Percentiles rank a stretch among this genome's conserved stretches.
phyloP scores from a whole-genome alignment of 2,888 invertebrate species.

The Agrochola litura region DNA sequence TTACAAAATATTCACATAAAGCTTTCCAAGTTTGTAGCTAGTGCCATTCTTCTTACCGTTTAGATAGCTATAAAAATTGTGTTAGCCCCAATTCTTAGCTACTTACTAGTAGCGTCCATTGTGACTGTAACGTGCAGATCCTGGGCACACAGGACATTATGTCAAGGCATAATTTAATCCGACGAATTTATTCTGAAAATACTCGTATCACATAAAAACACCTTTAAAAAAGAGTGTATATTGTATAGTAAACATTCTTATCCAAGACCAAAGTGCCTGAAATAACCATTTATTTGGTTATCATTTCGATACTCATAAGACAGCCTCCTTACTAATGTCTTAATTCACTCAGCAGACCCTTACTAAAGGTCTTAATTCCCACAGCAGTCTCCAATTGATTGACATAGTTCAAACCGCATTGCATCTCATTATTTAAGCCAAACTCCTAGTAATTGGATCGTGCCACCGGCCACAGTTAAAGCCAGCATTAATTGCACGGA shows the following conservation, averaged over 20 bases:
- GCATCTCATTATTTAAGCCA: constrained; percentile 66
- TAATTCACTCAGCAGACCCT: too few relatives aligned
- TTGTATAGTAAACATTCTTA: too few relatives aligned
- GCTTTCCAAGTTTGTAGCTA: neutral
- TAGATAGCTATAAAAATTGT: neutral
- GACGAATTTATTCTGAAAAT: neutral
- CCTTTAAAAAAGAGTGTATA: too few relatives aligned
- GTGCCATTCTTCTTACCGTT: neutral
- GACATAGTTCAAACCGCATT: constrained; percentile 32
- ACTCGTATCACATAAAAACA: too few relatives aligned
- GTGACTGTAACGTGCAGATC: too few relatives aligned
- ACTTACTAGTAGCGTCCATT: neutral
- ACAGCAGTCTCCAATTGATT: constrained; percentile 23
- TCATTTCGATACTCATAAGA: neutral
- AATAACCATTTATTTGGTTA: neutral
- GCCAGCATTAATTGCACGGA: constrained; percentile 85
- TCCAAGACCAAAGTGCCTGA: neutral
- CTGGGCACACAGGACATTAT: too few relatives aligned
- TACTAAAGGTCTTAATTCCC: neutral
- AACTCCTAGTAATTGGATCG: constrained; percentile 82
- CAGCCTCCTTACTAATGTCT: too few relatives aligned
- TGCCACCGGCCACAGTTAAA: constrained; percentile 79
- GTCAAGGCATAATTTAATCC: too few relatives aligned
- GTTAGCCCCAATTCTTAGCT: neutral
- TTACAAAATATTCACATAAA: neutral